Evolutionary conservation across 2,797 vertebrate genomes (phyloP), one percentile per base, ranked within the genome.

Genomic region (Pseudochaenichthys georgianus): DNA sequence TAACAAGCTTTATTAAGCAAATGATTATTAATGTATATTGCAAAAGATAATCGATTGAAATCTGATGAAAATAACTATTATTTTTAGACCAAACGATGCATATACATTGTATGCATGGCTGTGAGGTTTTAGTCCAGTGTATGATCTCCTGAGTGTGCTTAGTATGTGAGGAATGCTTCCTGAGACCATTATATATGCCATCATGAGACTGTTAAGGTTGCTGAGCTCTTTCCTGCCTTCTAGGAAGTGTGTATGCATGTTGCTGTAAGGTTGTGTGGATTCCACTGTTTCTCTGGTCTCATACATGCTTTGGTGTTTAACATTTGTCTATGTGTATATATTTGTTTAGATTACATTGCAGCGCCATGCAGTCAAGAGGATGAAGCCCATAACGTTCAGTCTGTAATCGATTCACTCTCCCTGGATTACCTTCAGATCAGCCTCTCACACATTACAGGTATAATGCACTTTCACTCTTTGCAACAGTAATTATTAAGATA

Each of bases 401-500:
- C 96, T 76, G 94, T 99, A 77, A 97, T 99, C 69, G 98, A 99
- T 92, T 99, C 98, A 2, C 87, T 99, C 78, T 98, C 98, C 34
- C 70, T 99, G 93, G 98, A 99, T 93, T 99, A 98, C 84, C 95
- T 99, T 82, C 98, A 99, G 89, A 96, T 99, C 93, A 99, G 98
- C 89, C 95, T 99, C 84, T 99, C 98, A 0, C 98, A 99, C 84
- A 99, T 99, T 83, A 98, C 97, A 85, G 98, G 98, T 99, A 84
- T 12, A 48, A 61, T 90, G 54, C 41, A 61, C 7, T 46, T 61
- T 34, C 2, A 63, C 41, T 50, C n/a, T 41, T 48, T 21, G 31
- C 9, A 64, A 6, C 16, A 70, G 12, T 15, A 52, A 8, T 15
- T 5, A 42, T 62, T 3, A 15, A 55, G 11, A 60, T 17, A 54